Percentiles rank a stretch among this genome's conserved stretches.
These are phyloP conservation scores for Habroteleia sp. DNA, from an alignment of 2,888 invertebrate species.

Conservation along the genomic window DNA sequence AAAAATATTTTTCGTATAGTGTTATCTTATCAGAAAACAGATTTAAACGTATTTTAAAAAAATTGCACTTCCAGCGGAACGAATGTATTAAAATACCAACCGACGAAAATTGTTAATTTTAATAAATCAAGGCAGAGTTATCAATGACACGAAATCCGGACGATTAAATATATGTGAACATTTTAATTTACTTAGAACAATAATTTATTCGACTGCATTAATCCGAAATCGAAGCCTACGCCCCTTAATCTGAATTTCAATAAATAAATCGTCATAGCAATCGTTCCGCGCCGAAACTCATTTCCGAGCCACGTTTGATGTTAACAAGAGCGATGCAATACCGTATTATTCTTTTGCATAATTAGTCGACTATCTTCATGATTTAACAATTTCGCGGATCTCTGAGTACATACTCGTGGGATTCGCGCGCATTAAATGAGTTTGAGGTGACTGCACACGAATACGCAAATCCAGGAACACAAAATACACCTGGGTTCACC, in stretches of 20 bases:
- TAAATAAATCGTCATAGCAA: slow-evolving; percentile 22
- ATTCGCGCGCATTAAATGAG: slow-evolving; percentile 58
- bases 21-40: too few relatives aligned
- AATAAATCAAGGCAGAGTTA: too few relatives aligned
- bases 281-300: slow-evolving; percentile 11
- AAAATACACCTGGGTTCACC: slow-evolving; percentile 61
- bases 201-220: slow-evolving; percentile 26
- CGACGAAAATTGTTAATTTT: too few relatives aligned
- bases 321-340: slow-evolving; percentile 45
- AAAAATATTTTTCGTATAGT: too few relatives aligned
- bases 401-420: slow-evolving; percentile 49
- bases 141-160: too few relatives aligned
- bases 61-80: too few relatives aligned
- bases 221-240: slow-evolving; percentile 18
- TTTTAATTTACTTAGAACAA: slow-evolving; percentile 6
- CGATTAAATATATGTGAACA: too few relatives aligned
- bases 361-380: slow-evolving; percentile 61
- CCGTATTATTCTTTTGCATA: slow-evolving; percentile 59
- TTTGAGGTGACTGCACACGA: slow-evolving; percentile 54
- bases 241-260: slow-evolving; percentile 34
- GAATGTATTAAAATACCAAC: too few relatives aligned
- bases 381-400: slow-evolving; percentile 62
- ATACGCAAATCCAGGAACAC: slow-evolving; percentile 51
- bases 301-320: slow-evolving; percentile 28
- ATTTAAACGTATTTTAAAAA: too few relatives aligned